Evolutionary conservation across 1,140 invertebrate species (phyloP).

Genomic region (Eurosta solidaginis): DNA sequence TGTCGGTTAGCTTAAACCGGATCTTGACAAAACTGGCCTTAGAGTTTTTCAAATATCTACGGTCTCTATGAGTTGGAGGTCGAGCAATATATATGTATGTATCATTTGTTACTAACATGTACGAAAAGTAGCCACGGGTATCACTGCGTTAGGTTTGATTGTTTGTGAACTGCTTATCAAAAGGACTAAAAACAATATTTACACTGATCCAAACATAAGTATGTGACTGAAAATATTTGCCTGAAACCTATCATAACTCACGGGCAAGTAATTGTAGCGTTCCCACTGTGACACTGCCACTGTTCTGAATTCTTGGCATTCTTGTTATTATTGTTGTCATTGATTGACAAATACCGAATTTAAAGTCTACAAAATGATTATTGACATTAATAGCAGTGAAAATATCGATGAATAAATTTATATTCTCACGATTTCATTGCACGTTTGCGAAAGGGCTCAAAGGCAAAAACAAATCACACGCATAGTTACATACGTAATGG

Average conservation of each 20-base stretch:
- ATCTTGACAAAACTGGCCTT: no score
- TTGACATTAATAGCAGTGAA: constrained; percentile 24
- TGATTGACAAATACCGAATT: neutral
- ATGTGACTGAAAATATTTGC: no score
- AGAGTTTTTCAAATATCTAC: no score
- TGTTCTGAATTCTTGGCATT: neutral
- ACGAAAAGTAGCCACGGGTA: neutral
- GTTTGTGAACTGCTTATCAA: constrained; percentile 6
- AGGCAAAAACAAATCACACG: neutral
- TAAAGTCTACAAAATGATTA: constrained; percentile 4
- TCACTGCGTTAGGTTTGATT: neutral
- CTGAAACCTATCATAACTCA: no score
- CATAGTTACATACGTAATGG: neutral
- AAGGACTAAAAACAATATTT: neutral
- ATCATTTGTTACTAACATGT: no score
- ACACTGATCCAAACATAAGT: neutral
- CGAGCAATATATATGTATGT: neutral
- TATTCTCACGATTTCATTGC: neutral
- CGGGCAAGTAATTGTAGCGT: neutral
- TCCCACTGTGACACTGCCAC: neutral
- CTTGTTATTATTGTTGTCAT: neutral
- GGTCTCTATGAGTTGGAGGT: no score
- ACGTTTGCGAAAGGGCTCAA: neutral
- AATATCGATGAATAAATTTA: neutral
- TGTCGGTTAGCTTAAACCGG: no score